phyloP scores from a whole-genome alignment of 2,888 invertebrate genomes.

The Phytoseiulus persimilis region DNA sequence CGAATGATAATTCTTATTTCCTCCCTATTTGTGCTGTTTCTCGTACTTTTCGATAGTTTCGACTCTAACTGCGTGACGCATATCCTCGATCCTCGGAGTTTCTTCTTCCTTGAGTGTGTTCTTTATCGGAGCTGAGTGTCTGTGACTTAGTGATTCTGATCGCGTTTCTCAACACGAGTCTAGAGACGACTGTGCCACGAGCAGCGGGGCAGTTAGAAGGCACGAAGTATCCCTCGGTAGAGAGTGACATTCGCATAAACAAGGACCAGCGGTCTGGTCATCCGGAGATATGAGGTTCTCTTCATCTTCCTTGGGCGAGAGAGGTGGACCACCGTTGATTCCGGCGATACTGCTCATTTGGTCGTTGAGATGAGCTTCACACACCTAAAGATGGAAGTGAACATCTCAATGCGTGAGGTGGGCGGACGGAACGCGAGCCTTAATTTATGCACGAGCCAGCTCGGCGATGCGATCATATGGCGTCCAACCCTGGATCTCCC shows the following conservation, averaged over 20 bases:
- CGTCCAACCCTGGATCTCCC: too few relatives aligned
- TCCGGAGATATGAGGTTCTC: conserved; percentile 26
- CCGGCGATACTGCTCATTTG: conserved; percentile 15
- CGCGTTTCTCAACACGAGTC: conserved; percentile 10
- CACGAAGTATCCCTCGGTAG: conserved; percentile 31
- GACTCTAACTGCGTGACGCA: background rate
- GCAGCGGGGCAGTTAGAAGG: conserved; percentile 31
- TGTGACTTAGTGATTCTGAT: background rate
- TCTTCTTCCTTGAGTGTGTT: background rate
- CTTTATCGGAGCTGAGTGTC: background rate
- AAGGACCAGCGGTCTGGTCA: background rate
- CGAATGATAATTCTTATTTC: background rate
- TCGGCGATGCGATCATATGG: too few relatives aligned
- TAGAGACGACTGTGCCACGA: conserved; percentile 29
- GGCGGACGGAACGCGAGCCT: too few relatives aligned
- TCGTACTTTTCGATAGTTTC: background rate
- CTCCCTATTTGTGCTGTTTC: background rate
- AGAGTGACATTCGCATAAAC: conserved; percentile 30
- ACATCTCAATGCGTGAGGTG: background rate
- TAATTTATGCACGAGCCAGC: too few relatives aligned
- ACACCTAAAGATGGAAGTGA: background rate
- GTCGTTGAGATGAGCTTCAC: conserved; percentile 22
- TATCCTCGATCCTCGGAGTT: background rate
- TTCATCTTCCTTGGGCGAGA: conserved; percentile 23
- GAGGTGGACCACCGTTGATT: conserved; percentile 14